Evolutionary conservation across 2,113 vertebrate species (phyloP), one percentile per base, ranked within the genome.

Genomic region (Machaerirhynchus nigripectus): DNA sequence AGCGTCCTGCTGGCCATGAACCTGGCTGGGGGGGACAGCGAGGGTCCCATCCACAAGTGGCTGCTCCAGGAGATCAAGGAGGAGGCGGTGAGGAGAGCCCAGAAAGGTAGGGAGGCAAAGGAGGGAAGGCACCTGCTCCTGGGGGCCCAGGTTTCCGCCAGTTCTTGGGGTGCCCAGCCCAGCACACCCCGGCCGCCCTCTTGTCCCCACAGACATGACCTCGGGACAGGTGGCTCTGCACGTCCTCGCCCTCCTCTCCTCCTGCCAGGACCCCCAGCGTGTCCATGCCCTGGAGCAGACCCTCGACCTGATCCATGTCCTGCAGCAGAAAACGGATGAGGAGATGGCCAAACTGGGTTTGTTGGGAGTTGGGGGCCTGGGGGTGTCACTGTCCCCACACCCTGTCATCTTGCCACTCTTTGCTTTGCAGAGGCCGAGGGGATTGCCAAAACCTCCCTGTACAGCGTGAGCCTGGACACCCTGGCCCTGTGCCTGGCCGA

Each of bases 1-100:
- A 98, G 97, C 4, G 2, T 98, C 70, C 93, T 98, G 76, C 94
- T 98, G 53, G 98, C 98, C 82, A 74, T 98, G 95, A 98, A 96
- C 64, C 75, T 98, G 95, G 98, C 69, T 0, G 85, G 94, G 11
- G 56, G 71, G 84, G 19, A 46, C 61, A 70, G 40, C 7, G 2
- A 20, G 3, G 2, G 1, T 9, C 5, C 13, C 22, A 2, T 5
- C 40, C 68, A 49, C 71, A 70, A 90, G 49, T 26, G 56, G 52
- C 90, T 98, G 77, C 94, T 97, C 6, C 12, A 60, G 3, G 5
- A 85, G 61, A 89, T 98, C 35, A 46, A 68, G 40, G 53, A 97
- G 26, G 40, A 81, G 2, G 63, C 9, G 0, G 95, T 97, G 96
- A 40, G 55, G 59, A 87, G 8, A 27, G 68, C 87, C 11, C 35